Evolutionary conservation across 2,888 invertebrate genomes (phyloP).

Genomic region (Cosmia trapezina): DNA sequence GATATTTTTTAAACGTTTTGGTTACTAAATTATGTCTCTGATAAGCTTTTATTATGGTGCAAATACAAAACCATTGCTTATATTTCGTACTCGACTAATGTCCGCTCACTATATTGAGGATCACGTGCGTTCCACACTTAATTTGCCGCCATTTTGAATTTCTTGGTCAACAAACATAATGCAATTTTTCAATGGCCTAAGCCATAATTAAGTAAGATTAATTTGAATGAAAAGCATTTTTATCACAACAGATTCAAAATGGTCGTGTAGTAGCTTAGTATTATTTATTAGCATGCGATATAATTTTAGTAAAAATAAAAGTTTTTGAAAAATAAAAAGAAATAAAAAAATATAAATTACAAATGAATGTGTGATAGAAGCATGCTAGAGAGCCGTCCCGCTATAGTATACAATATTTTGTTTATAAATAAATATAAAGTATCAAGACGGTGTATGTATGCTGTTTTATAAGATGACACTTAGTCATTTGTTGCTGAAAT

Average conservation of each 20-base stretch:
- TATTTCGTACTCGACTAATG: slow-evolving; percentile 44
- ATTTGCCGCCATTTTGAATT: slow-evolving; percentile 78
- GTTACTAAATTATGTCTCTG: not conserved
- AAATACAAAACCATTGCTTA: slow-evolving; percentile 46
- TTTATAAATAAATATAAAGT: slow-evolving; percentile 61
- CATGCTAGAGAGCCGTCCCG: slow-evolving; percentile 82
- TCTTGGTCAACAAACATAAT: slow-evolving; percentile 63
- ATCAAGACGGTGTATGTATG: slow-evolving; percentile 66
- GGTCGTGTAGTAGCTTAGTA: slow-evolving; percentile 80
- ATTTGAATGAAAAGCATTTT: slow-evolving; percentile 45
- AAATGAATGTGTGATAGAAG: slow-evolving; percentile 77
- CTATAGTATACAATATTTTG: slow-evolving; percentile 68
- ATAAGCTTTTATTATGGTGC: slow-evolving; percentile 10
- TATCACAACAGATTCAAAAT: slow-evolving; percentile 72
- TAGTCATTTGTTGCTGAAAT: slow-evolving; percentile 56
- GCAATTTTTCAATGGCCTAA: slow-evolving; percentile 44
- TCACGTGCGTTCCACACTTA: slow-evolving; percentile 78
- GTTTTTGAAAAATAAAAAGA: slow-evolving; percentile 70
- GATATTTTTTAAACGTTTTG: not conserved
- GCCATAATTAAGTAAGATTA: slow-evolving; percentile 43
- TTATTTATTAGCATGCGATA: slow-evolving; percentile 89
- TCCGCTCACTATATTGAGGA: slow-evolving; percentile 74
- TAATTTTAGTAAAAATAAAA: slow-evolving; percentile 74
- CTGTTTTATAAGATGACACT: slow-evolving; percentile 62
- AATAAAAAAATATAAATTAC: slow-evolving; percentile 76